A percentile compares a stretch with the other conserved stretches of the same genome.
Conservation (phyloP, 1,140 invertebrate species). For the Melanaphis sacchari region DNA sequence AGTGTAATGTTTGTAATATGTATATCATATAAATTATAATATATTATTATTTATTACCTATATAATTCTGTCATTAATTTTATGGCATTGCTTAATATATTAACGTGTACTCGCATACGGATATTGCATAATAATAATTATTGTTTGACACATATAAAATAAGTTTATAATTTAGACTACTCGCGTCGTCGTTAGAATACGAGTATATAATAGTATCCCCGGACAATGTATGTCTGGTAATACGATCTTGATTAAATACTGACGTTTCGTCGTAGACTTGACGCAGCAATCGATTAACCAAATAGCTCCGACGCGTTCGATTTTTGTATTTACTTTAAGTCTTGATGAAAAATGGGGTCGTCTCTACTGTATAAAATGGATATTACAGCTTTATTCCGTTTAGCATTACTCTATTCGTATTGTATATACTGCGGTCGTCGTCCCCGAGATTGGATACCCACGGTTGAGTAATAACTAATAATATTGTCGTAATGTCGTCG, state of each 20-base stretch:
- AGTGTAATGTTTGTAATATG: not conserved
- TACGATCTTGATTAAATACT: not conserved
- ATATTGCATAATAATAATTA: not conserved
- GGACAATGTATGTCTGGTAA: not conserved
- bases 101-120: not conserved
- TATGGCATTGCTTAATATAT: not conserved
- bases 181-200: not conserved
- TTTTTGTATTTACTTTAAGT: not conserved
- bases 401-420: not conserved
- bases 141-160: not conserved
- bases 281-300: not conserved
- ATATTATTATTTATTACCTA: not conserved
- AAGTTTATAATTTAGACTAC: conserved; percentile 1
- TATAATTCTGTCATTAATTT: not conserved
- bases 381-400: not conserved
- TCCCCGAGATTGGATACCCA: not conserved
- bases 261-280: not conserved
- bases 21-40: not conserved
- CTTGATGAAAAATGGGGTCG: not conserved
- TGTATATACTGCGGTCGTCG: not conserved
- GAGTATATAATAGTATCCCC: not conserved
- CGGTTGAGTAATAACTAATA: not conserved
- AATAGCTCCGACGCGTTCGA: not conserved
- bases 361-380: not conserved
- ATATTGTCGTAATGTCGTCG: not conserved